These are phyloP conservation scores for Macrophya alboannulata DNA, from an alignment of 2,888 invertebrate genomes.

Conservation along the genomic window DNA sequence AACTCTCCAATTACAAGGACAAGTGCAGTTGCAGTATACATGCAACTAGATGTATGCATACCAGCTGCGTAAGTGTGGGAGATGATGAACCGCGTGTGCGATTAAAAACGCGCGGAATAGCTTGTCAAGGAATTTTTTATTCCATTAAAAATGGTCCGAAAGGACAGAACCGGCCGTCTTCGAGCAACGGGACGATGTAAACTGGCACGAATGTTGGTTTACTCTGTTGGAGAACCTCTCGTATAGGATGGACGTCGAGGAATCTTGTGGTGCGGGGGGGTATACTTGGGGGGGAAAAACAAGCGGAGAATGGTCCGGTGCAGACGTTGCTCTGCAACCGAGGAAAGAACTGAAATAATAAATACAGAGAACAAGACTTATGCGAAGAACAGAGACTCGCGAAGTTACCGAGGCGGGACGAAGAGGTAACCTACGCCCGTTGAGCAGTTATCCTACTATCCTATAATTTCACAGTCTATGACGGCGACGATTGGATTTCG, in stretches of 20 bases:
- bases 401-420: conserved; percentile 32
- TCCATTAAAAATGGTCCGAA: background rate
- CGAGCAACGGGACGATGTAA: conserved; percentile 51
- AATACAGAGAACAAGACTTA: conserved; percentile 9
- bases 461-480: conserved; percentile 47
- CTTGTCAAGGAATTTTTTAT: background rate
- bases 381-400: background rate
- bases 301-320: conserved; percentile 31
- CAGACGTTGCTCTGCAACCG: conserved; percentile 31
- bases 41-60: too few relatives aligned
- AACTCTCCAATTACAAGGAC: background rate
- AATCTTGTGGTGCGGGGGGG: conserved; percentile 18
- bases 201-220: conserved; percentile 48
- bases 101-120: background rate
- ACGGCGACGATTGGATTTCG: conserved; percentile 15
- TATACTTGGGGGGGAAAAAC: background rate
- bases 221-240: conserved; percentile 36
- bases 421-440: conserved; percentile 42
- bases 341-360: conserved; percentile 21
- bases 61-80: too few relatives aligned
- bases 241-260: background rate
- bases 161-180: background rate
- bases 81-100: too few relatives aligned
- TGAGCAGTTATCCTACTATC: conserved; percentile 24
- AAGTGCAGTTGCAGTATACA: background rate